A percentile compares a stretch with the other conserved stretches of the same genome.
phyloP scores from a whole-genome alignment of 2,797 vertebrate species.

The Gallinago stenura region DNA sequence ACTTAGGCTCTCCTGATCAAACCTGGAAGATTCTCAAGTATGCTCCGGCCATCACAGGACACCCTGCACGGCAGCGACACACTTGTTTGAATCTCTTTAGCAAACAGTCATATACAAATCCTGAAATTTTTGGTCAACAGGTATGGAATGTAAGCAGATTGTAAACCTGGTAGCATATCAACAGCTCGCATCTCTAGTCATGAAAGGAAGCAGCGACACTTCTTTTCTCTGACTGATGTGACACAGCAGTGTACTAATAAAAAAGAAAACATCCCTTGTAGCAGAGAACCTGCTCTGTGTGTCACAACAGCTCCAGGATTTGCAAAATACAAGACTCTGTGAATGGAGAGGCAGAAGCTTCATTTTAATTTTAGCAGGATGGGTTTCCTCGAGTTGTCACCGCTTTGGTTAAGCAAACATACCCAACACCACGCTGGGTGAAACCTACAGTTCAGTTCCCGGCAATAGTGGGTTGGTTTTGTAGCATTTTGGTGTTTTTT shows the following conservation, averaged over 20 bases:
- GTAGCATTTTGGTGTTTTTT: not conserved
- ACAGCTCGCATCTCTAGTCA: not conserved
- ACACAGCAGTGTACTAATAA: not conserved
- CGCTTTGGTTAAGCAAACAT: not conserved
- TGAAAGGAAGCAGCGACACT: not conserved
- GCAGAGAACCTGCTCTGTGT: not conserved
- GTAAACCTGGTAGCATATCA: not conserved
- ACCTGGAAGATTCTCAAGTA: not conserved
- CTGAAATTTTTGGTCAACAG: not conserved
- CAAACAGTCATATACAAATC: not conserved
- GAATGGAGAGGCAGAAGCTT: not conserved
- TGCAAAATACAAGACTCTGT: not conserved
- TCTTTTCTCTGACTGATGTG: not conserved
- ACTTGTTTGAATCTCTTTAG: not conserved
- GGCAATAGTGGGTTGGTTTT: not conserved
- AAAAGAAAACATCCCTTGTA: not conserved
- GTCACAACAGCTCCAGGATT: not conserved
- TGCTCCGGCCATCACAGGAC: not conserved
- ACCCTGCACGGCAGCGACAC: not conserved
- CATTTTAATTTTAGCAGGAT: not conserved
- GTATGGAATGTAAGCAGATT: not conserved
- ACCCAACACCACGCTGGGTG: rapidly evolving
- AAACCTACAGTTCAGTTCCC: not conserved
- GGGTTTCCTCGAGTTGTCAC: not conserved
- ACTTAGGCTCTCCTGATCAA: not conserved